Evolutionary conservation across 2,888 invertebrate species (phyloP).

Genomic region (Cantharis rustica): DNA sequence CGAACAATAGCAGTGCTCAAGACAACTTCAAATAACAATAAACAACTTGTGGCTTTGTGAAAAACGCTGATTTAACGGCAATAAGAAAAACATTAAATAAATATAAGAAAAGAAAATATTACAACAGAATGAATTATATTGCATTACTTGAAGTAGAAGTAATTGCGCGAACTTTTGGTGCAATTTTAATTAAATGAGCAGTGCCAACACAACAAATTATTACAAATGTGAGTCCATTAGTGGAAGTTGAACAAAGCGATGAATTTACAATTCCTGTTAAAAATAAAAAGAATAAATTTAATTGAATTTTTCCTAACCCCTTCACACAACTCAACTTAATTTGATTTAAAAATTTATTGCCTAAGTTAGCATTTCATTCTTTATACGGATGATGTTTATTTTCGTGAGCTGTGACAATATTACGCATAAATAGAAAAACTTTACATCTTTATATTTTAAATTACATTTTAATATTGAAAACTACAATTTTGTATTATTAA

Average conservation of each 20-base stretch:
- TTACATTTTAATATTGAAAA: neutral
- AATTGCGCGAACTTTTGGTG: neutral
- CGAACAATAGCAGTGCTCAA: neutral
- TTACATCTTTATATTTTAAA: neutral
- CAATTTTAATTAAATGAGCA: neutral
- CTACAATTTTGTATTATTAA: neutral
- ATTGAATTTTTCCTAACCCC: neutral
- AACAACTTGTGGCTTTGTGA: neutral
- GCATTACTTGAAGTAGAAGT: neutral
- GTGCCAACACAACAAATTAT: neutral
- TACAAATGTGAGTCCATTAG: neutral
- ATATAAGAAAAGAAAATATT: neutral
- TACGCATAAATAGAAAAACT: neutral
- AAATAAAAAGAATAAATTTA: neutral
- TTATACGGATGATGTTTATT: neutral
- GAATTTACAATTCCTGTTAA: neutral
- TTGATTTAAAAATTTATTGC: neutral
- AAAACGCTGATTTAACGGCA: neutral
- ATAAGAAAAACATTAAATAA: neutral
- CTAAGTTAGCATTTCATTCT: neutral
- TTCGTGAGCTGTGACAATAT: neutral
- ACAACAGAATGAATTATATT: neutral
- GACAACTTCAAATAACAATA: neutral
- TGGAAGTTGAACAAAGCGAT: neutral
- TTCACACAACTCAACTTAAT: neutral